Evolutionary conservation across 1,140 invertebrate species (phyloP), one percentile per base, ranked within the genome.

Genomic region (Zeugodacus cucurbitae): DNA sequence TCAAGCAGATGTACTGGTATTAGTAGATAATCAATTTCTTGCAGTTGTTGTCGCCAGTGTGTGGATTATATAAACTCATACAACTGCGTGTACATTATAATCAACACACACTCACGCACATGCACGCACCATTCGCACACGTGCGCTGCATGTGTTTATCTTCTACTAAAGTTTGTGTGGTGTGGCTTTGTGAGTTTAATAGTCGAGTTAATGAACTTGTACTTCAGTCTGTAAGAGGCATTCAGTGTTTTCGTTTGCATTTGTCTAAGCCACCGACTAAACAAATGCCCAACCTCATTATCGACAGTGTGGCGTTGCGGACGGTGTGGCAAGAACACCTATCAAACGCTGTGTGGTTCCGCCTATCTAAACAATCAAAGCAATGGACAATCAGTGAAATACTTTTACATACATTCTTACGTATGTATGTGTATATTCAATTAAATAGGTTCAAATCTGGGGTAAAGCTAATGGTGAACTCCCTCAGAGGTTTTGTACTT

Each of bases 141-240:
- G 20, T 74, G 32, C 41, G 14, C 34, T 41, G 70, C 29, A 41
- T 29, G 20, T 82, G 41, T 14, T 54, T 82, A 17, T 29, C n/a
- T 48, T n/a, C 1, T 82, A 29, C 22, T 41, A n/a, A 82, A 48
- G 48, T 7, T 48, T 82, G 48, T n/a, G n/a, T 5, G 41, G 34
- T 29, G 41, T 14, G 74, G 74, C 74, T 26, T 82, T 82, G 74
- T 82, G 74, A 26, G 41, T 26, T 82, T 82, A 48, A 82, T 82
- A 82, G 22, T 41, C 74, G 26, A 82, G 74, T 82, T 82, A 82
- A 82, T 82, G 74, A 82, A 82, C 74, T 82, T 82, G 74, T 48
- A 82, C 41, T 82, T 48, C 26, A 48, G 5, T 29, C 74, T 48
- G 37, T 7, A 26, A 48, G 37, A 22, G 41, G 41, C 26, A 22